These are phyloP conservation scores for Archips crataeganus DNA, from an alignment of 2,888 invertebrate genomes.

Conservation along the genomic window DNA sequence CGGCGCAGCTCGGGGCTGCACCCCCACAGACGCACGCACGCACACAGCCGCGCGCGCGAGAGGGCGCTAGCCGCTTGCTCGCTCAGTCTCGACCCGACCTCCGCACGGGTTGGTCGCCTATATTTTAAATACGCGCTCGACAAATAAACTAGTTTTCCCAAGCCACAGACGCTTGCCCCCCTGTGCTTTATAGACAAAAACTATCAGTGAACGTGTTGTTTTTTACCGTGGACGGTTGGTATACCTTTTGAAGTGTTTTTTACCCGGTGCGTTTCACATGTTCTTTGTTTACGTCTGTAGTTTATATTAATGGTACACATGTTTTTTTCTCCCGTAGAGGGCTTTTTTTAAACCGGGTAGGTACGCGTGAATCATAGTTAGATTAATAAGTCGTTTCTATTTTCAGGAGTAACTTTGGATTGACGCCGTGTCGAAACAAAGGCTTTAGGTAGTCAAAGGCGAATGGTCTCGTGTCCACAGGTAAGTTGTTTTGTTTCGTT, in stretches of 20 bases:
- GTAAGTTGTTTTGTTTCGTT: constrained; percentile 65
- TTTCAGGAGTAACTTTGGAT: constrained; percentile 84
- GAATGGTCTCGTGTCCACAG: constrained; percentile 78
- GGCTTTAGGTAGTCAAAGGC: constrained; percentile 79
- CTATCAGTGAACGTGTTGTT: constrained; percentile 72
- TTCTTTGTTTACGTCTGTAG: constrained; percentile 77
- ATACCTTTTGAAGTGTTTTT: constrained; percentile 59
- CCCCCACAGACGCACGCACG: constrained; percentile 61
- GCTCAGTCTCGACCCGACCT: constrained; percentile 85
- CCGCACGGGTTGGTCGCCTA: constrained; percentile 69
- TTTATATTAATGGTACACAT: constrained; percentile 62
- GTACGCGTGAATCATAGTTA: constrained; percentile 73
- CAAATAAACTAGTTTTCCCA: constrained; percentile 81
- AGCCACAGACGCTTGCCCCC: constrained; percentile 68
- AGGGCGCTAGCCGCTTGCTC: constrained; percentile 75
- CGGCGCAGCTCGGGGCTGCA: constrained; percentile 61
- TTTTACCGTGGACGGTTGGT: constrained; percentile 78
- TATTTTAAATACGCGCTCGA: constrained; percentile 73
- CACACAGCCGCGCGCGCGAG: constrained; percentile 68
- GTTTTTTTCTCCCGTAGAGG: constrained; percentile 66
- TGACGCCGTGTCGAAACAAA: constrained; percentile 81
- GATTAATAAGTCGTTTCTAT: constrained; percentile 82
- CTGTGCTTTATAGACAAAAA: constrained; percentile 70
- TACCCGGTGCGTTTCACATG: constrained; percentile 64
- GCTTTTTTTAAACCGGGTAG: constrained; percentile 71